Base-by-base conservation (phyloP, 1,140 invertebrate species). In the Panonychus citri region DNA sequence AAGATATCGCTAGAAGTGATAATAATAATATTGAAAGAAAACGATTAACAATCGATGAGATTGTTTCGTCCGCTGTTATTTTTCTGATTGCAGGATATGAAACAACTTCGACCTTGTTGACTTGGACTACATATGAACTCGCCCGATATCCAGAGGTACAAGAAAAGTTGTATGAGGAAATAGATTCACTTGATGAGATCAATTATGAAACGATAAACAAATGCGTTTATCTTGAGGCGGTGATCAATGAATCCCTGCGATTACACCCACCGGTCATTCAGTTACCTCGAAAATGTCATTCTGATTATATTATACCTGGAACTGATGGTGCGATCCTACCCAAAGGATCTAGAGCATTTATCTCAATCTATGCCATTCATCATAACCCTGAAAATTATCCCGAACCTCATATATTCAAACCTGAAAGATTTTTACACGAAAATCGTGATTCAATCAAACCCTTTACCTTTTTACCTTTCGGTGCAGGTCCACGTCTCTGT, bases 1-100 rank as follows among this genome's bases (percentile, higher is more conserved):
- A 55, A 26, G 40, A 13, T 7, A 24, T 17, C 12, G 30, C 5
- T 12, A 34, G 12, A 34, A n/a, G 49, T 42, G 24, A 26, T 39
- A 7, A 4, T 1, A n/a, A 53, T 24, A 19, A n/a, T 3, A 19
- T 24, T 40, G 0, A 1, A 4, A 15, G 10, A 28, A 42, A 55
- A 19, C 30, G 26, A 53, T 75, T 78, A 61, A 71, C 70, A 1
- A 76, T 77, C 43, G 72, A 76, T 17, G 75, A 81, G 61, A 73
- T 85, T 8, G 68, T 78, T 2, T 74, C 75, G 0, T 77, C 81
- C 59, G 73, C 74, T 0, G 67, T 77, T 2, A 37, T 78, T 12
- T 81, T 82, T 61, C 78, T 81, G 60, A 67, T 73, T 1, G 80
- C 75, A 51, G 78, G 78, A 1, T 80, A 53, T 53, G 15, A 71